Conservation (phyloP, 2,797 vertebrate genomes). For the Heteromormyrus szaboi region DNA sequence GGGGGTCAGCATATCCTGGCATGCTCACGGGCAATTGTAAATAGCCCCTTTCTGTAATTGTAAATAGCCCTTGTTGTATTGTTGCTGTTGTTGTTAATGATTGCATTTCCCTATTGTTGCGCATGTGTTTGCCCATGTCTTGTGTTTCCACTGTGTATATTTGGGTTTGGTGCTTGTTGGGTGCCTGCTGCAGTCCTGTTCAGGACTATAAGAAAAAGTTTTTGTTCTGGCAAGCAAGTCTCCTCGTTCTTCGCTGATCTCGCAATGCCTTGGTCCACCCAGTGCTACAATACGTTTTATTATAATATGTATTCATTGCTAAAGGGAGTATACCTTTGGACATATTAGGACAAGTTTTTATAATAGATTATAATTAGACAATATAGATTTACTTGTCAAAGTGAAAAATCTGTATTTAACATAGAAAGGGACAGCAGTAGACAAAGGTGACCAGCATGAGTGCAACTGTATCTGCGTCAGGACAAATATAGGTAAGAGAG, state of each 20-base stretch:
- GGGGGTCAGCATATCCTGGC: no score
- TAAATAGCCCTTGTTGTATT: no score
- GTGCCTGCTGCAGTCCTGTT: background rate
- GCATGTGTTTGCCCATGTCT: background rate
- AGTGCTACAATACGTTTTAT: background rate
- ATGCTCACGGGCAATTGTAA: no score
- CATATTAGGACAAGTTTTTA: background rate
- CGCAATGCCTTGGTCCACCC: no score
- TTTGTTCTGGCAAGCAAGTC: background rate
- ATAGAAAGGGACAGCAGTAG: background rate
- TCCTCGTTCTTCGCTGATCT: background rate
- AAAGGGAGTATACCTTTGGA: no score
- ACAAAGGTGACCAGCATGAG: background rate
- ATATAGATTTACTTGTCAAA: background rate
- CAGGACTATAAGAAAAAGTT: no score
- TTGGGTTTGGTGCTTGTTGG: background rate
- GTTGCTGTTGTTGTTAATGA: no score
- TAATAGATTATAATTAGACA: background rate
- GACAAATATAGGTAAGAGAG: background rate
- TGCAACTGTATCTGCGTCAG: background rate
- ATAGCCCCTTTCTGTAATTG: no score
- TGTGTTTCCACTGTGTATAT: background rate
- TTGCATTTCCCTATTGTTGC: no score
- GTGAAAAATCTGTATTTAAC: background rate
- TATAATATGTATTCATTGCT: background rate